These are phyloP conservation scores for Globicephala melas DNA, from an alignment of 2,113 vertebrate species.

Conservation along the genomic window DNA sequence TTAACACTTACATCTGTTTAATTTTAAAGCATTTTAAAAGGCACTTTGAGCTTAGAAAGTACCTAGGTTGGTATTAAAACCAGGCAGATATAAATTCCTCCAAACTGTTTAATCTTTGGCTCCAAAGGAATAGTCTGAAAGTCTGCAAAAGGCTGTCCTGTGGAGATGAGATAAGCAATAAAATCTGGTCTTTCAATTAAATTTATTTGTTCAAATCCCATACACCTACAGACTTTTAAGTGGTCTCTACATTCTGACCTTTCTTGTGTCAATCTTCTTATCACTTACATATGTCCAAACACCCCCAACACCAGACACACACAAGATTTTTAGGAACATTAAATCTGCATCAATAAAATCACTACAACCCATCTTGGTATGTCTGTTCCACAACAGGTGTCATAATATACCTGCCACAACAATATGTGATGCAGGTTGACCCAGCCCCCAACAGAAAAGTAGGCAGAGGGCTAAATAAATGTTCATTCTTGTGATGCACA, in stretches of 20 bases:
- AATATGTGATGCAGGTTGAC: background rate
- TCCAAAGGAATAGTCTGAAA: background rate
- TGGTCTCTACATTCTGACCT: background rate
- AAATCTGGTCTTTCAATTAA: conserved; percentile 15
- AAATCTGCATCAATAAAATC: background rate
- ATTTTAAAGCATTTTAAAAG: conserved; percentile 14
- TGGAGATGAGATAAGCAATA: background rate
- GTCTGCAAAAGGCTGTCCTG: background rate
- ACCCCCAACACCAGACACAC: background rate
- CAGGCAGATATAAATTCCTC: background rate
- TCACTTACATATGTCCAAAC: background rate
- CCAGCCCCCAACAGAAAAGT: background rate
- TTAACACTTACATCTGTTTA: background rate
- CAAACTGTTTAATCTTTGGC: background rate
- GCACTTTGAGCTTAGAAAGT: background rate
- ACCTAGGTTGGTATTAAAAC: background rate
- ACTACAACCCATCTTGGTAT: background rate
- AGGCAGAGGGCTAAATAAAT: background rate
- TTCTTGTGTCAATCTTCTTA: background rate
- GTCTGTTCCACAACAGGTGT: background rate
- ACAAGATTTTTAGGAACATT: background rate
- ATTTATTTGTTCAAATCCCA: background rate
- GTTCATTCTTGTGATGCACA: background rate
- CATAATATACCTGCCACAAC: background rate
- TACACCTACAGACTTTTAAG: background rate